Evolutionary conservation across 1,140 invertebrate species (phyloP), one percentile per base, ranked within the genome.

Genomic region (Phthorimaea operculella): DNA sequence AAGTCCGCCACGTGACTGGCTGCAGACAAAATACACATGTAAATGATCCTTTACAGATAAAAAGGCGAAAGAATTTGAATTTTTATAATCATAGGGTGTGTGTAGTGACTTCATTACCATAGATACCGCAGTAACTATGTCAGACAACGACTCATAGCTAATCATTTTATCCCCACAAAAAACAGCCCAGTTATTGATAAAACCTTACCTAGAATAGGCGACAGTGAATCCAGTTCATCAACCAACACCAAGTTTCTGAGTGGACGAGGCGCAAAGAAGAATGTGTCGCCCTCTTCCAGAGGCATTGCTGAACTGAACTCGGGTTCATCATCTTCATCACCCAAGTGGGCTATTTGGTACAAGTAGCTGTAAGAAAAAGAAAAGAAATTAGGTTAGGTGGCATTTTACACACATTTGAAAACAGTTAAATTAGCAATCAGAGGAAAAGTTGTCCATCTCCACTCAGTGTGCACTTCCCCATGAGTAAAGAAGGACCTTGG

Each of bases 271-370:
- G 96, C 96, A 87, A 99, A 99, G 87, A 99, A 99, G 81, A 99
- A 99, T 4, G 98, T 99, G 66, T 99, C 98, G 5, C 97, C 98
- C 83, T 99, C 98, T 83, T 99, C 98, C 36, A 99, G 79, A 3
- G 97, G 97, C 94, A 98, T 98, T 10, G 95, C 96, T 47, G 97
- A 99, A 81, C 96, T 99, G 74, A 99, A 99, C 83, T 99, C 97
- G 4, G 98, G 96, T 72, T 99, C 98, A 85, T 99, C 98, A 84
- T 99, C 98, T 79, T 99, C 97, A 87, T 99, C 98, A 33, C 98
- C 98, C 60, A 99, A 88, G 85, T 99, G 96, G 12, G 98, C 97
- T 81, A 99, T 99, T 90, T 99, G 98, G 75, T 99, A 99, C 0
- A 99, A 79, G 73, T 97, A 97, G 82, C 96, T 98, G 67, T 36